phyloP scores from a whole-genome alignment of 2,113 vertebrate genomes.

The Mohoua ochrocephala region DNA sequence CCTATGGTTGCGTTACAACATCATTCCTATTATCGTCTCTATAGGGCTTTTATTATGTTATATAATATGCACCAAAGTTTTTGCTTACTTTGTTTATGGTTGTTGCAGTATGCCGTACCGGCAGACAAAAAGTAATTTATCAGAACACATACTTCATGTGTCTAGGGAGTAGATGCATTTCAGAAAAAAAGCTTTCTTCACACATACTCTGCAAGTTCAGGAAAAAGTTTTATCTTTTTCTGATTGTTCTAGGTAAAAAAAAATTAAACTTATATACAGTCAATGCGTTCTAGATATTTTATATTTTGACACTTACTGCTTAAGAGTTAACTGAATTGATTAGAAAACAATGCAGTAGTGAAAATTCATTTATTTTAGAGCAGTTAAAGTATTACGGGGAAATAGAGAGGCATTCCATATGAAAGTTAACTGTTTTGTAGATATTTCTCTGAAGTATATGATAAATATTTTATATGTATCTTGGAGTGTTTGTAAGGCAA shows the following conservation, averaged over 20 bases:
- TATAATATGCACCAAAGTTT: background rate
- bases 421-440: conserved; percentile 21
- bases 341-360: conserved; percentile 19
- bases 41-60: background rate
- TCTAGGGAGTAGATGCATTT: background rate
- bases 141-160: background rate
- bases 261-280: background rate
- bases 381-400: conserved; percentile 8
- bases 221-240: background rate
- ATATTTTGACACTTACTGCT: background rate
- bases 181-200: background rate
- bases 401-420: conserved; percentile 33
- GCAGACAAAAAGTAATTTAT: background rate
- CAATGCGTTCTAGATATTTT: background rate
- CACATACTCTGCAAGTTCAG: background rate
- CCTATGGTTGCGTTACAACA: background rate
- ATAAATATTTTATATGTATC: conserved; percentile 56
- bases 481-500: conserved; percentile 44
- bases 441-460: conserved; percentile 16
- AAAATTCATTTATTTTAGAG: conserved; percentile 44
- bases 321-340: conserved; percentile 39
- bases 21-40: background rate
- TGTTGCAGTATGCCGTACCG: background rate
- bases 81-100: background rate
- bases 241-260: background rate